Base-by-base conservation (phyloP, 2,113 vertebrate species). In the Perca fluviatilis region DNA sequence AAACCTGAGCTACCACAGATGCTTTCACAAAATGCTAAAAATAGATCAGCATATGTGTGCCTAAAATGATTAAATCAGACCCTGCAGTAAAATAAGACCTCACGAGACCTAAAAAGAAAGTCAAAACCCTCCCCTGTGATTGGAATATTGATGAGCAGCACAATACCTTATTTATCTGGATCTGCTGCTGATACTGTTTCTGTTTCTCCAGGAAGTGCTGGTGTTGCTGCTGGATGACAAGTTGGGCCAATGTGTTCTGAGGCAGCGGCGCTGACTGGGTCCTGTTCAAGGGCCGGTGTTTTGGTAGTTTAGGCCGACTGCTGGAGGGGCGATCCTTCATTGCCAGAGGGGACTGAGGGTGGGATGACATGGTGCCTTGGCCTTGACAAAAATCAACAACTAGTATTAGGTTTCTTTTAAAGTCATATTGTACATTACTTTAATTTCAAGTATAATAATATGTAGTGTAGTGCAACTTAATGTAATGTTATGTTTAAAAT, bases 221-320 rank as follows among this genome's bases (percentile, higher is more conserved):
- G 93, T 99, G 98, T 64, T 99, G 98, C 91, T 99, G 98, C 92
- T 99, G 98, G 89, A 99, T 98, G 86, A 99, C 98, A 67, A 99
- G 95, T 89, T 99, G 98, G 69, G 98, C 98, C 94, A 99, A 94
- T 0, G 98, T 97, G 89, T 97, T 97, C 93, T 99, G 98, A 80
- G 98, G 98, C 93, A 99, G 95, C 33, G 98, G 98, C 23, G 98
- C 98, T 14, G 98, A 99, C 93, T 99, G 98, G 67, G 98, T 99
- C 90, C 98, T 93, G 91, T 99, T 97, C 89, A 99, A 93, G 18
- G 98, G 98, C 84, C 98, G 95, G 89, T 99, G 98, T 61, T 97
- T 97, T 88, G 98, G 97, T 81, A 98, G 91, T 91, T 98, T 99
- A 85, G 97, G 97, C 91, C 97, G 95, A 85, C 95, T 88, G 65